Evolutionary conservation across 2,113 vertebrate genomes (phyloP), one percentile per base, ranked within the genome.

Genomic region (Phoenicopterus ruber): DNA sequence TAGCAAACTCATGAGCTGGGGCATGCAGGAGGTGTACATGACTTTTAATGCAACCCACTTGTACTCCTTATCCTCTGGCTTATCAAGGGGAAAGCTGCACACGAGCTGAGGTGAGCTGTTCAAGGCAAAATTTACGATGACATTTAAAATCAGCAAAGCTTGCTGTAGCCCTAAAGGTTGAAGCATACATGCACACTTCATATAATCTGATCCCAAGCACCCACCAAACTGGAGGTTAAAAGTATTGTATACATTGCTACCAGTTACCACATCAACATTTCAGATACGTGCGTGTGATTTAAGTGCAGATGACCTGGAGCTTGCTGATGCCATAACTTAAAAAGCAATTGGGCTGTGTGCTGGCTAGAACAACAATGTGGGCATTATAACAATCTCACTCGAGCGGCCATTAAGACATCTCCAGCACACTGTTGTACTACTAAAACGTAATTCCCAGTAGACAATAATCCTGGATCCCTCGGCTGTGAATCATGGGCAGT

Each of bases 401-500:
- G 79, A 93, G 63, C 24, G 31, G 82, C 90, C 90, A 96, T 98
- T 97, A 97, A 97, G 95, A 85, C 86, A 96, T 93, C 94, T 96
- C 95, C 86, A 94, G 91, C 86, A 94, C 93, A 92, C 93, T 89
- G 86, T 55, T 91, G 79, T 58, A 78, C 88, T 61, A 88, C 90
- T 97, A 96, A 95, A 97, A 96, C 3, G 11, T 78, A 96, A 97
- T 94, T 97, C 97, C 97, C 95, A 66, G 93, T 49, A 94, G 96
- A 96, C 96, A 94, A 96, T 93, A 97, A 96, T 93, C 86, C 88
- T 61, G 88, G 96, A 90, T 83, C 93, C 62, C 44, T 94, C 5
- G 79, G 54, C 90, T 94, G 95, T 97, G 97, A 97, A 98, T 98
- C 94, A 97, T 3, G n/a, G 88, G 93, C 95, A 91, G 66, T 97